Evolutionary conservation across 2,113 vertebrate genomes (phyloP), one percentile per base, ranked within the genome.

Genomic region (Noturus placidus): DNA sequence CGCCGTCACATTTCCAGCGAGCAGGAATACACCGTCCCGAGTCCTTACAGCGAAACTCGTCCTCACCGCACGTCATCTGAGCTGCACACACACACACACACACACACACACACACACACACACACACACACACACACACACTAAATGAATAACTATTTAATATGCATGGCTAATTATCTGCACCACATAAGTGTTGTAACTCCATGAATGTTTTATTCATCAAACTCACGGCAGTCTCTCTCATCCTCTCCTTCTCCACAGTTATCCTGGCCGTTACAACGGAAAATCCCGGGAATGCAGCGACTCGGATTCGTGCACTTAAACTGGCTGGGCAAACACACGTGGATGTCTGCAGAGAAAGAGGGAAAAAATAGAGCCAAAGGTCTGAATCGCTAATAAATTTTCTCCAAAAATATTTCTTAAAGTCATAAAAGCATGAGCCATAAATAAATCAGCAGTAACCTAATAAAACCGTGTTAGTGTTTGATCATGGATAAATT

Each of bases 181-280:
- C 46, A 50, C 20, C 13, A 77, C 70, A 42, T 50, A 50, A 50
- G 46, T 50, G 46, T 35, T 72, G 8, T 38, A 38, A 9, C 38
- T 25, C 22, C 3, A 5, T 78, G 35, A 5, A 30, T 80, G 52
- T 59, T 33, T 30, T 77, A 1, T 25, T 15, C 10, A 50, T 76
- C 10, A 70, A 72, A 95, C 98, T 97, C 88, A 99, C 98, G 98
- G 79, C 98, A 99, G 92, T 99, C 98, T 85, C 97, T 96, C 94
- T 99, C 98, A 0, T 99, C 98, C 91, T 99, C 98, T 63, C 98
- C 97, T 0, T 99, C 97, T 0, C 97, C 98, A 0, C 98, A 99
- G 95, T 99, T 99, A 93, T 99, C 97, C 92, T 99, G 98, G 0
- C 98, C 98, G 0, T 99, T 99, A 94, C 98, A 99, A 76, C 98